Conservation (phyloP, 2,797 vertebrate species). For the Bufotes viridis region DNA sequence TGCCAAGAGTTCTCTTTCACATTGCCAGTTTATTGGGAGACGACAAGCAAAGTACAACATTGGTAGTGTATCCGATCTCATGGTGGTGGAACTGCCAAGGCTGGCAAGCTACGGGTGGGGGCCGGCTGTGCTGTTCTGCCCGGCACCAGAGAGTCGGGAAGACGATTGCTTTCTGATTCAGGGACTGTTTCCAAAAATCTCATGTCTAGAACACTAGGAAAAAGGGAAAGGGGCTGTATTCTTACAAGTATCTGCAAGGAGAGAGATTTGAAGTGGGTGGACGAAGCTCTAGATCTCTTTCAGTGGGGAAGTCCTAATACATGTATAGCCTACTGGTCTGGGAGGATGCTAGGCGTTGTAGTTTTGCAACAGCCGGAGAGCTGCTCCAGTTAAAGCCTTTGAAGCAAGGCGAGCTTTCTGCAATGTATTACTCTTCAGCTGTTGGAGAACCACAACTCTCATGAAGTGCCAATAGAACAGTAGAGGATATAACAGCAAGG, state of each 20-base stretch:
- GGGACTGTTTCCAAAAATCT: background rate
- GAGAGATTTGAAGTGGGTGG: background rate
- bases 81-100: conserved; percentile 5
- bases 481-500: background rate
- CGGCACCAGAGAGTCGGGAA: background rate
- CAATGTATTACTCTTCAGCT: background rate
- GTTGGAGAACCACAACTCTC: background rate
- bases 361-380: background rate
- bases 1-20: background rate
- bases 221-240: background rate
- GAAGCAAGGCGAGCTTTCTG: background rate
- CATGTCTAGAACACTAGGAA: conserved; percentile 4
- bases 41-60: conserved; percentile 3
- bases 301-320: background rate
- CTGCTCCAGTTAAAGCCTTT: background rate
- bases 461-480: background rate
- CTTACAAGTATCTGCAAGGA: background rate
- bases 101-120: background rate
- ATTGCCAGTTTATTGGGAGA: conserved; percentile 20
- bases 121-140: background rate
- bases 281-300: background rate
- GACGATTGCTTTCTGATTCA: background rate
- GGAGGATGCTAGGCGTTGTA: background rate
- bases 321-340: background rate
- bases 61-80: conserved; percentile 18